These are phyloP conservation scores for Drosophila koepferae DNA, from an alignment of 2,888 invertebrate species.

Conservation along the genomic window DNA sequence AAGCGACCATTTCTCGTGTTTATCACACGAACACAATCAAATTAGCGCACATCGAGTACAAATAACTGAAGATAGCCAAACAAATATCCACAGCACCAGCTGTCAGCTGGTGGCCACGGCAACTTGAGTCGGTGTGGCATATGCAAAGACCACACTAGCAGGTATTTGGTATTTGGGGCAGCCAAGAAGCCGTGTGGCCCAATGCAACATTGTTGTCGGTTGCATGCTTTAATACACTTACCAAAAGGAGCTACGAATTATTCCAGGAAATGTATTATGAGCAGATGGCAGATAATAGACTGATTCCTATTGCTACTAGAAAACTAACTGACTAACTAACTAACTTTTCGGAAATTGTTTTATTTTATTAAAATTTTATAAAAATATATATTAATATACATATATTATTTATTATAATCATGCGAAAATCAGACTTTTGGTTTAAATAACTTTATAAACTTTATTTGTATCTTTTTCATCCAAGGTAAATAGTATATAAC, in stretches of 20 bases:
- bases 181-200: constrained; percentile 43
- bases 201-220: constrained; percentile 48
- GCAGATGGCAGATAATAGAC: no score
- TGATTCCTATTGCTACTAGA: no score
- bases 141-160: constrained; percentile 6
- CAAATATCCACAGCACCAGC: constrained; percentile 51
- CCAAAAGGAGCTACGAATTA: background rate
- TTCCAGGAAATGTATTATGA: background rate
- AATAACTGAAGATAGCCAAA: constrained; percentile 74
- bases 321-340: no score
- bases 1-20: constrained; percentile 45
- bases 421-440: no score
- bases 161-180: constrained; percentile 20
- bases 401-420: no score
- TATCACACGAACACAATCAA: constrained; percentile 81
- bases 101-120: constrained; percentile 42
- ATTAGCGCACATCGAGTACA: constrained; percentile 81
- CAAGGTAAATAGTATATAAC: no score
- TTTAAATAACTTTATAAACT: no score
- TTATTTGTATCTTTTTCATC: no score
- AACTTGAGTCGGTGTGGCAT: background rate
- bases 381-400: no score
- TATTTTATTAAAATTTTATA: no score
- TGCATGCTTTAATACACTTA: constrained; percentile 23
- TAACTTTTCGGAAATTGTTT: no score